Evolutionary conservation across 1,140 invertebrate species (phyloP).

Genomic region (Anthonomus grandis): DNA sequence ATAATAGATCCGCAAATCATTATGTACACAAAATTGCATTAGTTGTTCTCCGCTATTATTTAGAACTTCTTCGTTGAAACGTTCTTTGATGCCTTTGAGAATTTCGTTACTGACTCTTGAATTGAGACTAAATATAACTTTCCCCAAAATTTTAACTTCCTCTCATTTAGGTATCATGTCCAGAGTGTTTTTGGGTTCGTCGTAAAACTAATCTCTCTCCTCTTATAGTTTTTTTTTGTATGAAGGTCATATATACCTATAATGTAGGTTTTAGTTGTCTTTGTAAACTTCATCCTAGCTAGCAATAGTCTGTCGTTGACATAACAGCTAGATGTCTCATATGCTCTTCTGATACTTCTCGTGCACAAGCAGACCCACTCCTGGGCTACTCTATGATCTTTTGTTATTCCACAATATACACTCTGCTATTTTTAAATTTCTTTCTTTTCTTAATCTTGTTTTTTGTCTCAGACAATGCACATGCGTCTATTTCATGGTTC

Average conservation of each 20-base stretch:
- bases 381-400: slow-evolving; percentile 15
- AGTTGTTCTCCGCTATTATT: slow-evolving; percentile 12
- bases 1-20: slow-evolving; percentile 19
- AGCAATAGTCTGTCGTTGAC: slow-evolving; percentile 12
- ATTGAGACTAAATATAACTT: too few relatives aligned
- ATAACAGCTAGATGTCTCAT: slow-evolving; percentile 12
- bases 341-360: slow-evolving; percentile 21
- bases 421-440: slow-evolving; percentile 8
- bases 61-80: slow-evolving; percentile 11
- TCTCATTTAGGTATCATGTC: slow-evolving; percentile 4
- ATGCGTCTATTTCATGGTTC: slow-evolving; percentile 7
- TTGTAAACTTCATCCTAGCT: slow-evolving; percentile 2
- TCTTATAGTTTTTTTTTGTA: slow-evolving; percentile 15
- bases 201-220: slow-evolving; percentile 16
- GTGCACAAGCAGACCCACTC: slow-evolving; percentile 21
- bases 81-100: slow-evolving; percentile 3
- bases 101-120: slow-evolving; percentile 13
- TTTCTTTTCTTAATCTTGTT: slow-evolving; percentile 21
- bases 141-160: slow-evolving; percentile 15
- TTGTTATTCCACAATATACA: slow-evolving; percentile 21
- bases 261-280: neutral
- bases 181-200: slow-evolving; percentile 2
- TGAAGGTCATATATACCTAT: slow-evolving; percentile 20
- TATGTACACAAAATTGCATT: slow-evolving; percentile 9
- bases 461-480: slow-evolving; percentile 21